A percentile compares a stretch with the other conserved stretches of the same genome.
Conservation (phyloP, 92 coral and sea anemone species). For the Epizoanthus rinbou region DNA sequence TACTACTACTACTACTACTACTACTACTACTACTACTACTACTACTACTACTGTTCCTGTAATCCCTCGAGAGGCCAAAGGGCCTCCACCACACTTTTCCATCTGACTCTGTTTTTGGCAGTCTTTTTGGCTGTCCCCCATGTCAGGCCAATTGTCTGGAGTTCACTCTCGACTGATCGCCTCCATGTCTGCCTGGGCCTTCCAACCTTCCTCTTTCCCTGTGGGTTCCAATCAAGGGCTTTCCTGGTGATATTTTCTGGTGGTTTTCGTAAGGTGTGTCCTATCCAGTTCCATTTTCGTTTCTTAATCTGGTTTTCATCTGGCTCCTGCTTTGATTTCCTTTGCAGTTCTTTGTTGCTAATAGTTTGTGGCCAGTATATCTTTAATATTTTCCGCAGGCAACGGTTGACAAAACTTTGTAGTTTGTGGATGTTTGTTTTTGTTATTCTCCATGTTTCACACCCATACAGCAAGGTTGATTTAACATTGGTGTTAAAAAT, state of each 20-base stretch:
- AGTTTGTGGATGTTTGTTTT: too few relatives aligned
- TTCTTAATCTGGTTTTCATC: too few relatives aligned
- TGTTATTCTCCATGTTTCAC: too few relatives aligned
- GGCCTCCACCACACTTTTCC: slow-evolving; percentile 33
- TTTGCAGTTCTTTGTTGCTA: too few relatives aligned
- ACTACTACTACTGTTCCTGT: slow-evolving; percentile 10
- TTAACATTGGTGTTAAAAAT: too few relatives aligned
- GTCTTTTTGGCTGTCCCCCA: slow-evolving; percentile 23
- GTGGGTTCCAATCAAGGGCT: slow-evolving; percentile 24
- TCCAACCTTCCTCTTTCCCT: slow-evolving; percentile 19
- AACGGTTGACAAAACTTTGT: too few relatives aligned
- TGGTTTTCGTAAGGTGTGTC: slow-evolving; percentile 24
- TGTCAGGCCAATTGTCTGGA: slow-evolving; percentile 27
- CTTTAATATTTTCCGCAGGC: too few relatives aligned
- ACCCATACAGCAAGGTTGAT: too few relatives aligned
- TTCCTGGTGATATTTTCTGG: slow-evolving; percentile 6
- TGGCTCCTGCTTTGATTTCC: too few relatives aligned
- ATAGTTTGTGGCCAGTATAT: too few relatives aligned
- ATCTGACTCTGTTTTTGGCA: slow-evolving; percentile 32
- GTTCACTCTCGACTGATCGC: neutral
- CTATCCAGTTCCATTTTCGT: slow-evolving; percentile 16
- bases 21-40: too few relatives aligned
- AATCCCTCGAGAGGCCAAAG: slow-evolving; percentile 18
- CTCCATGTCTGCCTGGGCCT: neutral
- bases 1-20: too few relatives aligned